Evolutionary conservation across 1,140 invertebrate species (phyloP).

Genomic region (Sarcophaga bullata): DNA sequence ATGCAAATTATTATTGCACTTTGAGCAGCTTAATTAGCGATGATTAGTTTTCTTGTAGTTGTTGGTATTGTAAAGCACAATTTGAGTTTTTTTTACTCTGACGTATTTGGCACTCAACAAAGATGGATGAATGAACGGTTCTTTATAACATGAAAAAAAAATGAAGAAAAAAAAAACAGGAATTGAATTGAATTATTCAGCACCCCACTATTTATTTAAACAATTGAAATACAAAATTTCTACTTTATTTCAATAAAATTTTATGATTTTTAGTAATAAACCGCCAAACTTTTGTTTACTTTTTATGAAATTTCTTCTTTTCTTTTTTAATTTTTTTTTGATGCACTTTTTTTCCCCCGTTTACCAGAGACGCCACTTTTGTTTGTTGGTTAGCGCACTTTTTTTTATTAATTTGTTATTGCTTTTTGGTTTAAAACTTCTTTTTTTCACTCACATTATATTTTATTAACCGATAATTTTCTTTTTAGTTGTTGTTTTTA

Average conservation of each 20-base stretch:
- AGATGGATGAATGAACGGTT: no score
- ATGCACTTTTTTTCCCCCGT: background rate
- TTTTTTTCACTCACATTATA: background rate
- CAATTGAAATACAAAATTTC: no score
- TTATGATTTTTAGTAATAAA: no score
- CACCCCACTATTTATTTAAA: no score
- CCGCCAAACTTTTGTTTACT: no score
- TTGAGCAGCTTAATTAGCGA: background rate
- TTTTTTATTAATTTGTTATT: background rate
- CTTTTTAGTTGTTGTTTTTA: background rate
- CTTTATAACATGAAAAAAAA: no score
- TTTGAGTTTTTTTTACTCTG: background rate
- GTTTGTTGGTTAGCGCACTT: background rate
- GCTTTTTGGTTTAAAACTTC: background rate
- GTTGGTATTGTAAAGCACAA: background rate
- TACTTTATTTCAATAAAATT: no score
- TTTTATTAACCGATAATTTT: background rate
- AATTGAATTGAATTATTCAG: no score
- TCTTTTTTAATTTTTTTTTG: background rate
- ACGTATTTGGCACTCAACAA: background rate
- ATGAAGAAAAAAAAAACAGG: no score
- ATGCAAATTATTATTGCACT: conserved; percentile 6
- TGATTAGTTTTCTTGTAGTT: no score
- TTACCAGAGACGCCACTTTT: conserved; percentile 6
- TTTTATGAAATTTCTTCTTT: no score